phyloP scores from a whole-genome alignment of 1,140 invertebrate genomes.

The Pararge aegeria region DNA sequence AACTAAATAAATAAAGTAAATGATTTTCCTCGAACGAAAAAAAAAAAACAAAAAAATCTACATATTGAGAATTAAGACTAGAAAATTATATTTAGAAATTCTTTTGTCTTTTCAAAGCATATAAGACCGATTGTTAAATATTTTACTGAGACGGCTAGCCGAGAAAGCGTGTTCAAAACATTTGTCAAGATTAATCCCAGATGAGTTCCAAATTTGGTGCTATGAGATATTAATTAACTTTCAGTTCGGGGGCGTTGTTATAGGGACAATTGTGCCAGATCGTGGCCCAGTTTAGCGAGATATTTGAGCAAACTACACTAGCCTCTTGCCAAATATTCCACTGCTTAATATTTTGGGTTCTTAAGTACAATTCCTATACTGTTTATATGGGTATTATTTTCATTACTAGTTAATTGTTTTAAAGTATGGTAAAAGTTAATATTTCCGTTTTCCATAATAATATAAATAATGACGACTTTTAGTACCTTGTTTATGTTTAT shows the following conservation, averaged over 20 bases:
- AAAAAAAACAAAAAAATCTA: no score
- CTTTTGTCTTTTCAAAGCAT: no score
- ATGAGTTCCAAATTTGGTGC: conserved; percentile 4
- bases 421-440: no score
- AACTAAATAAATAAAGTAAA: no score
- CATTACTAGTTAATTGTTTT: no score
- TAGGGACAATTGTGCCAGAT: conserved; percentile 12
- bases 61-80: no score
- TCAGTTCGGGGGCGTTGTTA: conserved; percentile 14
- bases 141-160: background rate
- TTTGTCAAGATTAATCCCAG: background rate
- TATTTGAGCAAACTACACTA: conserved; percentile 14
- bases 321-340: conserved; percentile 13
- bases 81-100: no score
- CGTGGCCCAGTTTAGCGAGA: conserved; percentile 11
- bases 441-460: no score
- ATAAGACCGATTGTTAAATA: background rate
- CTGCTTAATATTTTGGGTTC: background rate
- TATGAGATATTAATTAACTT: conserved; percentile 15
- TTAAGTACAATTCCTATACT: background rate
- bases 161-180: background rate
- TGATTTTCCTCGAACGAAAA: no score
- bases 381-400: no score
- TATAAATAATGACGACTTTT: no score
- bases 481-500: no score